Evolutionary conservation across 2,797 vertebrate species (phyloP), one percentile per base, ranked within the genome.

Genomic region (Pogoniulus pusillus): DNA sequence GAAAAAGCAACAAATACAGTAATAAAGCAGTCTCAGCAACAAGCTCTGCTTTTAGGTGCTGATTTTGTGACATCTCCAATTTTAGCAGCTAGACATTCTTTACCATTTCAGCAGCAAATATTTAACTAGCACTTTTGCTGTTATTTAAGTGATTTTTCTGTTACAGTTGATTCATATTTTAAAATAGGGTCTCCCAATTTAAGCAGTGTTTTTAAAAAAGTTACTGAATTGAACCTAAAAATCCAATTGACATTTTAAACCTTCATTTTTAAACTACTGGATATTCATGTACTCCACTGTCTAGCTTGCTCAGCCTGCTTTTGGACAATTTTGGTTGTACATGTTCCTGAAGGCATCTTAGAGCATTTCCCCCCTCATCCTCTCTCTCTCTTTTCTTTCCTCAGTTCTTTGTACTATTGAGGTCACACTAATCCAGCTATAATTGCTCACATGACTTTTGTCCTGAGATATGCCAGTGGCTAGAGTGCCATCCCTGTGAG

Each of bases 401-500:
- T 82, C 90, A 72, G 5, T 87, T 91, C 76, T 80, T 71, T 30
- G 15, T 47, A 69, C 54, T 80, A 80, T 55, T 85, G 62, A 94
- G 87, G 86, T 93, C 90, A 91, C 37, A 7, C 49, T 93, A 95
- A 91, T 85, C 88, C 86, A 91, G 65, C 86, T 88, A 60, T 15
- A 88, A 60, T 34, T 74, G 75, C 78, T 80, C 66, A 82, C 72
- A 72, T 65, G 68, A 88, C 86, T 91, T 93, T 87, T 89, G 68
- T 79, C 66, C 87, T 22, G 59, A 90, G 63, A 92, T 39, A 72
- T 45, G 69, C 70, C 90, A 75, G 73, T n/a, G 72, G 81, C 73
- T 91, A 68, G 78, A 69, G 17, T 75, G 60, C 72, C 35, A 49
- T 80, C 78, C 32, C 72, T 43, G 43, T 4, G 59, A 88, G 47